Evolutionary conservation across 2,113 vertebrate genomes (phyloP).

Genomic region (Dipodomys merriami): DNA sequence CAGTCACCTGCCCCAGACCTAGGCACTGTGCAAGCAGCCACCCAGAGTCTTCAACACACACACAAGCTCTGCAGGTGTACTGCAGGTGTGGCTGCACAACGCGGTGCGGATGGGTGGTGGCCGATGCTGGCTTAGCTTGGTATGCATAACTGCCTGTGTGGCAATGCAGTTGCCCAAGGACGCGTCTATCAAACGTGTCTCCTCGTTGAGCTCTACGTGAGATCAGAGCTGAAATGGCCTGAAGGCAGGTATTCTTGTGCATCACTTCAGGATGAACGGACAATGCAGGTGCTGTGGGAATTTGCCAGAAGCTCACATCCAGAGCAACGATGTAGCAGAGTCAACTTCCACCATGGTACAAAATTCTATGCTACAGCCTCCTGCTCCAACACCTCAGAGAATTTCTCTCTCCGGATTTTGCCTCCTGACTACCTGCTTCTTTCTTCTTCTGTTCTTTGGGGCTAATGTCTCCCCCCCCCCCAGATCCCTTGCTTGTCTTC

Average conservation of each 20-base stretch:
- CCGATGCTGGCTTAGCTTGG: not conserved
- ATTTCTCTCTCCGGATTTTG: not conserved
- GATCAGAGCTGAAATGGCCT: not conserved
- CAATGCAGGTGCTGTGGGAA: not conserved
- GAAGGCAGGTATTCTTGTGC: not conserved
- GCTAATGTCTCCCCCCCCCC: not conserved
- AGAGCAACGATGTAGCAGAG: fast-evolving
- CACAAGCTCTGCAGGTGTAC: no score
- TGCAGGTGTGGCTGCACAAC: not conserved
- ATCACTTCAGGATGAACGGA: not conserved
- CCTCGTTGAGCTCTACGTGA: no score
- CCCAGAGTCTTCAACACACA: no score
- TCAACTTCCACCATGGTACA: not conserved
- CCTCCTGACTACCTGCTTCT: not conserved
- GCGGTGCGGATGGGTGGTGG: not conserved
- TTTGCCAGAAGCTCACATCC: not conserved
- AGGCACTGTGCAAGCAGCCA: no score
- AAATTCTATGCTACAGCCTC: not conserved
- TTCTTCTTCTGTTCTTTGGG: not conserved
- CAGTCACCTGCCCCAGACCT: no score
- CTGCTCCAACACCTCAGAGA: not conserved
- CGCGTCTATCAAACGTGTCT: not conserved
- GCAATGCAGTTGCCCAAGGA: not conserved
- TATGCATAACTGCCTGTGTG: not conserved
- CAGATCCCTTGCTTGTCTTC: not conserved